Evolutionary conservation across 1,140 invertebrate genomes (phyloP).

Genomic region (Scaptomyza hsui): DNA sequence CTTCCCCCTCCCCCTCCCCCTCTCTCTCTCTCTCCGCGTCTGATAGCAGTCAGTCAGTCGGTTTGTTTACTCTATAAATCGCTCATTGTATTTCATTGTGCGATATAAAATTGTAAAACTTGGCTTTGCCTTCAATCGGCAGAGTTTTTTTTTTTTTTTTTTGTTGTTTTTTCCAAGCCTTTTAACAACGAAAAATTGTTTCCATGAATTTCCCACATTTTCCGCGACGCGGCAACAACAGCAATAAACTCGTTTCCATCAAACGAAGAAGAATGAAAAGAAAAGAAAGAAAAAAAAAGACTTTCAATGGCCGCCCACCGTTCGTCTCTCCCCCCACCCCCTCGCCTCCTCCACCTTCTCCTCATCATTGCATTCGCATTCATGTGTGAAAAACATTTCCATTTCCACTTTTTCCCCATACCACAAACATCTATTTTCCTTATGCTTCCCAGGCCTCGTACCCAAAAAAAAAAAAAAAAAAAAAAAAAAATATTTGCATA

Average conservation of each 20-base stretch:
- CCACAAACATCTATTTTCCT: background rate
- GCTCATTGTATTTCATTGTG: conserved; percentile 48
- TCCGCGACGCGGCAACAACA: conserved; percentile 36
- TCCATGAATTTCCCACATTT: conserved; percentile 81
- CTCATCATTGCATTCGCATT: conserved; percentile 62
- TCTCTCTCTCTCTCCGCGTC: background rate
- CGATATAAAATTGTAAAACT: conserved; percentile 3
- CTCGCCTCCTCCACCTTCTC: conserved; percentile 1
- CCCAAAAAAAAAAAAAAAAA: conserved; percentile 23
- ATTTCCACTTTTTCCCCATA: conserved; percentile 41
- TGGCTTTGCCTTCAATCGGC: background rate
- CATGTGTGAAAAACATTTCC: conserved; percentile 71
- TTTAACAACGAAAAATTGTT: conserved; percentile 65
- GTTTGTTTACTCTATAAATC: conserved; percentile 39
- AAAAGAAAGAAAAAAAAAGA: conserved; percentile 19
- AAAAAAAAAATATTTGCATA: conserved; percentile 62
- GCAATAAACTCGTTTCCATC: conserved; percentile 68
- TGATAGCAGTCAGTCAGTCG: background rate
- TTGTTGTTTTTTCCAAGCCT: conserved; percentile 36
- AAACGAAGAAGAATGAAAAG: conserved; percentile 23
- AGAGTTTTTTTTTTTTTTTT: background rate
- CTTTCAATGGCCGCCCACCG: conserved; percentile 53
- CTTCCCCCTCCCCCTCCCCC: conserved; percentile 15
- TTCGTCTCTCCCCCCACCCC: conserved; percentile 4
- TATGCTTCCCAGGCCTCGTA: conserved; percentile 31